A percentile compares a stretch with the other conserved stretches of the same genome.
These are phyloP conservation scores for Papilio elwesi DNA, from an alignment of 2,888 invertebrate genomes.

Conservation along the genomic window DNA sequence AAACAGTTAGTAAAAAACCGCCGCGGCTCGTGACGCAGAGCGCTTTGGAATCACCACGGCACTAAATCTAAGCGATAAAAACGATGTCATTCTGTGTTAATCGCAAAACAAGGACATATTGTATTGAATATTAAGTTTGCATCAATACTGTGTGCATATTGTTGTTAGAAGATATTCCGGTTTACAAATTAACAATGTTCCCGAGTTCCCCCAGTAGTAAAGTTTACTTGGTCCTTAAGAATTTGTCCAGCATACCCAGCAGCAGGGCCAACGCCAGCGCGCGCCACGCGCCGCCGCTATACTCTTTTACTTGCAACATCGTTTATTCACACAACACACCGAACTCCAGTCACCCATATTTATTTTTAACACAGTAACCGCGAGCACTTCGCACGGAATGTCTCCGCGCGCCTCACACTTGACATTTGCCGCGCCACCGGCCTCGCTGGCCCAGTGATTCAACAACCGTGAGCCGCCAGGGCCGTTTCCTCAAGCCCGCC, in stretches of 20 bases:
- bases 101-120: conserved; percentile 7
- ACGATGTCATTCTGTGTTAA: neutral
- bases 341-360: too few species aligned
- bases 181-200: too few species aligned
- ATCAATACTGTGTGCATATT: too few species aligned
- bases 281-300: too few species aligned
- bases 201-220: too few species aligned
- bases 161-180: too few species aligned
- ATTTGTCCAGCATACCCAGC: too few species aligned
- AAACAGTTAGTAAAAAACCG: neutral
- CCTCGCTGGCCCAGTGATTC: conserved; percentile 57
- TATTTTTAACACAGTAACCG: too few species aligned
- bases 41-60: neutral
- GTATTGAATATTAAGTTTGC: neutral
- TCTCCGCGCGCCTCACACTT: neutral
- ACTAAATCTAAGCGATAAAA: neutral
- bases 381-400: neutral
- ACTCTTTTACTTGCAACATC: too few species aligned
- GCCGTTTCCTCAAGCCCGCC: conserved; percentile 42
- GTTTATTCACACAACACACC: too few species aligned
- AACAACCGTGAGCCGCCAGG: conserved; percentile 52
- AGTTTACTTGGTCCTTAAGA: too few species aligned
- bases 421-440: neutral
- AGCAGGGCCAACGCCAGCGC: too few species aligned
- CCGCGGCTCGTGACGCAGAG: neutral